Base-by-base conservation (phyloP, 2,113 vertebrate species). In the Cavia aperea region DNA sequence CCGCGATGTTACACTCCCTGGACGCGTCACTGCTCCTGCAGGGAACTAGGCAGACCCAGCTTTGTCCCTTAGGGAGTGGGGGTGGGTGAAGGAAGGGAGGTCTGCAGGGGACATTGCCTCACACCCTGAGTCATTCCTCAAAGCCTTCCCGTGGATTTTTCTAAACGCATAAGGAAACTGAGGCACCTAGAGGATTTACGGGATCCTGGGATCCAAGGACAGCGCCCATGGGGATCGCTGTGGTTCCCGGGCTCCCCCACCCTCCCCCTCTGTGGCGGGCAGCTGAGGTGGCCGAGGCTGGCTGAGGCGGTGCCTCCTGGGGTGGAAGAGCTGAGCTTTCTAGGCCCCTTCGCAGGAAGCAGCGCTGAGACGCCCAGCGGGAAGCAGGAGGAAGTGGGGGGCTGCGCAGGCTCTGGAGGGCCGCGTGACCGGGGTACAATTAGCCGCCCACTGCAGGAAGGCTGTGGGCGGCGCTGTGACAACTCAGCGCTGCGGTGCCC, bases 281-380 rank as follows among this genome's bases (percentile, higher is more conserved):
- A 0, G 33, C 8, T n/a, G 24, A 24, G 51, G 24, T 0, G 5
- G 43, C 62, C 0, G 29, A 12, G 8, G 36, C 83, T 0, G 5
- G 43, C 62, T 0, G 29, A 12, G 8, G 36, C 83, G 3, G 16
- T 51, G 66, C 68, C 31, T 29, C 58, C 65, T 4, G 8, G 56
- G 49, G 33, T 72, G 58, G 65, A 51, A 21, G n/a, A 63, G 0
- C 82, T 81, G 46, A 12, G 31, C 56, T 63, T 58, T 77, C 0
- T 4, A 1, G 6, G 13, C 65, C 13, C 13, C 60, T 81, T 70
- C 3, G 14, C 15, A 10, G 87, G 75, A 72, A 78, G 73, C 83
- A 39, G 49, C 0, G 0, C 78, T 54, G 89, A 75, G 77, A 79
- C 8, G 29, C 12, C 6, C 24, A 3, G 39, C 18, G 7, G 0